phyloP scores from a whole-genome alignment of 2,888 invertebrate genomes.

The Eueremaeus valkanovi region DNA sequence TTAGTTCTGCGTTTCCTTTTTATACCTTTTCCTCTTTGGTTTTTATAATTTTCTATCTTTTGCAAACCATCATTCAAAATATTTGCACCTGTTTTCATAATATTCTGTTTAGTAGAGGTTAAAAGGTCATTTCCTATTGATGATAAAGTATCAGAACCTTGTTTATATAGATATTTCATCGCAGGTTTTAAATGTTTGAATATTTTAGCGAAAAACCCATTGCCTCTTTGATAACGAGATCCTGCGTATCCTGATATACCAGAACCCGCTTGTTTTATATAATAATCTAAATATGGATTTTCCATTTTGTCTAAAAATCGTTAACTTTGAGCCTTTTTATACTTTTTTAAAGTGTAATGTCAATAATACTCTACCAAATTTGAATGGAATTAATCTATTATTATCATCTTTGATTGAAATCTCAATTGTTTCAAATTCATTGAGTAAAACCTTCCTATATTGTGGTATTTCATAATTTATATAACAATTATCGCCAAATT shows the following conservation, averaged over 20 bases:
- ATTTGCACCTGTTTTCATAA: neutral
- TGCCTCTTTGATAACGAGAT: neutral
- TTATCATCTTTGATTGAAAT: constrained; percentile 28
- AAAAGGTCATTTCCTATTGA: neutral
- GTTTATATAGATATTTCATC: neutral
- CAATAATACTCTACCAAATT: neutral
- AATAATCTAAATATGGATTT: neutral
- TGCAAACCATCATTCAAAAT: neutral
- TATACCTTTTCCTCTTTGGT: neutral
- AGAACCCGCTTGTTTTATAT: neutral
- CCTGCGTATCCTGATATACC: neutral
- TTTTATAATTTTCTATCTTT: neutral
- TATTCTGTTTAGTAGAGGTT: neutral
- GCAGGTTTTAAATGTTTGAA: constrained; percentile 15
- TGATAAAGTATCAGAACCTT: neutral
- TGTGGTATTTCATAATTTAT: neutral
- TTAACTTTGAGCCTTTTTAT: too few relatives aligned
- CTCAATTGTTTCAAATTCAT: constrained; percentile 30
- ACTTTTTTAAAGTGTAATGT: constrained; percentile 33
- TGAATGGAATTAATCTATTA: neutral
- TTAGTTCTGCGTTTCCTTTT: neutral
- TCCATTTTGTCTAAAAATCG: too few relatives aligned
- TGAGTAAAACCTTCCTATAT: neutral
- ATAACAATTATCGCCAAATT: neutral
- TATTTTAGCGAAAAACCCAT: constrained; percentile 11